Percentiles rank a stretch among this genome's conserved stretches.
These are phyloP conservation scores for Drosophila azteca DNA, from an alignment of 1,140 invertebrate genomes.

Conservation along the genomic window DNA sequence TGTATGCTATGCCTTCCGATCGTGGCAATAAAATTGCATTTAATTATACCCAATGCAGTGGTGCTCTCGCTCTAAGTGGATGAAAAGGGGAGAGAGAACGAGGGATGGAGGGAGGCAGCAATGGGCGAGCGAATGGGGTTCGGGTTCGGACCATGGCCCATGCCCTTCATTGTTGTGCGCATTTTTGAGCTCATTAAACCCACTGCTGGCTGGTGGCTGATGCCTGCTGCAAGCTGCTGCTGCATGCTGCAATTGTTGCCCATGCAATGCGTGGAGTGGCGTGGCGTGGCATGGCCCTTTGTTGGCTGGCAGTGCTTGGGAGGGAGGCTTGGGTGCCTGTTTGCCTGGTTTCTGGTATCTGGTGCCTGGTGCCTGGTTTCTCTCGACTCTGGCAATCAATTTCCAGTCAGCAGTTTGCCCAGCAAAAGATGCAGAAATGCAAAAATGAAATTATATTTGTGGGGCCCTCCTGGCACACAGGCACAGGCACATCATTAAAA, in stretches of 20 bases:
- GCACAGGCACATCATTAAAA: slow-evolving; percentile 79
- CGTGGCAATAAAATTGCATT: slow-evolving; percentile 80
- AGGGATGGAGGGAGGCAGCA: neutral
- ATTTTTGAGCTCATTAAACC: slow-evolving; percentile 80
- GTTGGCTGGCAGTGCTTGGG: slow-evolving; percentile 10
- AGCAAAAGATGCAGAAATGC: slow-evolving; percentile 75
- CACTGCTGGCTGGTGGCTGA: no score
- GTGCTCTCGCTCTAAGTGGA: slow-evolving; percentile 6
- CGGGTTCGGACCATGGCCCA: slow-evolving; percentile 13
- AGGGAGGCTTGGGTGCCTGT: slow-evolving; percentile 13
- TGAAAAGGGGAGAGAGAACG: neutral
- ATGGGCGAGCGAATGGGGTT: slow-evolving; percentile 2
- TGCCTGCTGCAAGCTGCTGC: no score
- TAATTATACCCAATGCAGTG: slow-evolving; percentile 63
- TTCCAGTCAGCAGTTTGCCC: slow-evolving; percentile 72
- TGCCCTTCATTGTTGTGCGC: slow-evolving; percentile 74
- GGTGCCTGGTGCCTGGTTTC: slow-evolving; percentile 24
- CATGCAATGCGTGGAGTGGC: slow-evolving; percentile 44
- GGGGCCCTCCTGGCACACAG: slow-evolving; percentile 60
- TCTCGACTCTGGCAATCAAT: slow-evolving; percentile 65
- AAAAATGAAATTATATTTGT: slow-evolving; percentile 75
- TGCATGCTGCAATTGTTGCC: slow-evolving; percentile 61
- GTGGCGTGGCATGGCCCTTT: slow-evolving; percentile 28
- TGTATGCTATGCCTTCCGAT: slow-evolving; percentile 43
- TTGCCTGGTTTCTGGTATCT: slow-evolving; percentile 28